Evolutionary conservation across 2,888 invertebrate species (phyloP), one percentile per base, ranked within the genome.

Genomic region (Dynastes grantii): DNA sequence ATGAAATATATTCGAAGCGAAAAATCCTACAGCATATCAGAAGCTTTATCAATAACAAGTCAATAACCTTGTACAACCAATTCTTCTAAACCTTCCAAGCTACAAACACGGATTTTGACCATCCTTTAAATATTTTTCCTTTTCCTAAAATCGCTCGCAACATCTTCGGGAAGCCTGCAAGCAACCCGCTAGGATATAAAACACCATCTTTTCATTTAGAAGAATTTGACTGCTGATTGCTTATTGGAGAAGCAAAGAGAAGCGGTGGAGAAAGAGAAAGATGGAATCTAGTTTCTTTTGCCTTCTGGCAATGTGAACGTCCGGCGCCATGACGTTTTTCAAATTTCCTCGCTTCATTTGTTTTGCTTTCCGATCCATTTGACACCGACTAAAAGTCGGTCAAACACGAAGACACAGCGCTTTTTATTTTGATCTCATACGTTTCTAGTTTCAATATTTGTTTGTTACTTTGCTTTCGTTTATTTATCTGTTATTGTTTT

Each of bases 261-360:
- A 13, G 49, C 6, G 45, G 11, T 8, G 11, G 45, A 11, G 45
- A 45, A 45, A 45, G 45, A 11, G 11, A 11, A 45, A 45, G 11
- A 45, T 1, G 45, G 8, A 45, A 45, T 45, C 45, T 45, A 1
- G 8, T 11, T 8, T 45, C 8, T 11, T 45, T 8, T 11, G 8
- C 45, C 37, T 40, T 13, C 40, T 37, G 13, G 40, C 16, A 11
- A 16, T 22, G 16, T 65, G 40, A 16, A 55, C 55, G 40, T 40
- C 55, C 32, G 71, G 9, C 71, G 71, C 55, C 53, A 55, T 71
- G 71, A 55, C 71, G 45, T n/a, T 71, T 71, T 55, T 55, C 71
- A 55, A 55, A 71, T 71, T 71, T 71, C 37, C 55, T 71, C 71
- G 55, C 71, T 71, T 71, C 71, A 71, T 71, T 71, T 71, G 71